phyloP scores from a whole-genome alignment of 1,140 invertebrate species.

The Pseudomyrmex dendroicus region DNA sequence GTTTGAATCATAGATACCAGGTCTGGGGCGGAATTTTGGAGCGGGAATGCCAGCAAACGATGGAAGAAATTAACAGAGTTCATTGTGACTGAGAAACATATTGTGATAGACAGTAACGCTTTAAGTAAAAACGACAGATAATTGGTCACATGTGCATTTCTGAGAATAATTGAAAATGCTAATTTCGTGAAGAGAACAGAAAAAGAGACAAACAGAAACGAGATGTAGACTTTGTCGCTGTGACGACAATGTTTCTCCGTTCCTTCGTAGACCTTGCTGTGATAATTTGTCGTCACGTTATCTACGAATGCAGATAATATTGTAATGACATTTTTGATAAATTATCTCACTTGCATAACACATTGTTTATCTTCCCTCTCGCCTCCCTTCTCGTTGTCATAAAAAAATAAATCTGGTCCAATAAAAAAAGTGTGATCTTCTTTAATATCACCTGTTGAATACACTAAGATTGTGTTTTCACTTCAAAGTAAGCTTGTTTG shows the following conservation, averaged over 20 bases:
- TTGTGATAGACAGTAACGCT: conserved; percentile 27
- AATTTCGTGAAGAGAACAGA: neutral
- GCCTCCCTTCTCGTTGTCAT: neutral
- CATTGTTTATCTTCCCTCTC: neutral
- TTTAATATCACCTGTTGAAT: neutral
- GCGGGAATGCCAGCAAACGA: conserved; percentile 65
- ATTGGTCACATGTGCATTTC: neutral
- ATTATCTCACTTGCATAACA: conserved; percentile 21
- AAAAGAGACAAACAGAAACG: neutral
- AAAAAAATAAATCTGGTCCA: conserved; percentile 18
- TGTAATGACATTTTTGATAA: conserved; percentile 18
- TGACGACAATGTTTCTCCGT: neutral
- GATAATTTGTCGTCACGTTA: conserved; percentile 9
- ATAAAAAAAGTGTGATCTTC: neutral
- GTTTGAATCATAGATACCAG: conserved; percentile 96
- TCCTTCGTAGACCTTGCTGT: neutral
- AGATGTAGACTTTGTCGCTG: neutral
- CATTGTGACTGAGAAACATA: conserved; percentile 12
- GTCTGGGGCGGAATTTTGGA: conserved; percentile 87
- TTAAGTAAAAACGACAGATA: neutral
- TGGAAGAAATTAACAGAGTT: conserved; percentile 24
- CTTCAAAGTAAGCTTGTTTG: no score
- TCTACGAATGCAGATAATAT: neutral
- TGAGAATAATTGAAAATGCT: neutral
- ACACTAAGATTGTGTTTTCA: no score